These are phyloP conservation scores for Kudoa iwatai DNA, from an alignment of 30 jellyfish, hydroid and myxozoan species.

Conservation along the genomic window DNA sequence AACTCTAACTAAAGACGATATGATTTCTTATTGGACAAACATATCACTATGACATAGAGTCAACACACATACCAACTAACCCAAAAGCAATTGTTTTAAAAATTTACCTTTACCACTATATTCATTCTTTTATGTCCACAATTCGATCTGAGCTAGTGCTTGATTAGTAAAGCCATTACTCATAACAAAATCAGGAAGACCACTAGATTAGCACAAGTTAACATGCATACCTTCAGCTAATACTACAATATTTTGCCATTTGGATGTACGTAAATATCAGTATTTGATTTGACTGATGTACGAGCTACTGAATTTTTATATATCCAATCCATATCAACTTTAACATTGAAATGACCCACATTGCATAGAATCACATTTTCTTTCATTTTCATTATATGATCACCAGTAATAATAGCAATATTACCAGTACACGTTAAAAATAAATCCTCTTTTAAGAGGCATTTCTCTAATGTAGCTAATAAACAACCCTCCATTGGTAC, in stretches of 20 bases:
- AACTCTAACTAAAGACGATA: too few species aligned
- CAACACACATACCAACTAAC: too few species aligned
- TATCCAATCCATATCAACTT: conserved; percentile 47
- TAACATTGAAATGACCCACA: conserved; percentile 79
- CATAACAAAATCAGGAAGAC: conserved; percentile 88
- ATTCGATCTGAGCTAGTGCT: conserved; percentile 48
- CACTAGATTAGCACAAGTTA: conserved; percentile 78
- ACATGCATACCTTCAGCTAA: conserved; percentile 83
- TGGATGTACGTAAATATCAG: conserved; percentile 37
- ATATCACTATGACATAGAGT: too few species aligned
- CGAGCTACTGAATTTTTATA: conserved; percentile 4
- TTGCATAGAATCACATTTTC: conserved; percentile 75
- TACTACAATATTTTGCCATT: conserved; percentile 31
- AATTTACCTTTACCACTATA: too few species aligned
- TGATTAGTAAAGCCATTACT: conserved; percentile 58
- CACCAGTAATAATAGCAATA: neutral
- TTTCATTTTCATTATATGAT: conserved; percentile 7
- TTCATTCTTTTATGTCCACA: too few species aligned
- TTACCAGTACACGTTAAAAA: neutral
- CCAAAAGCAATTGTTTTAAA: too few species aligned
- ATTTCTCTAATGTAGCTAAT: neutral
- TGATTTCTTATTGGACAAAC: too few species aligned
- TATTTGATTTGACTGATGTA: conserved; percentile 2
- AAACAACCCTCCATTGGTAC: neutral
- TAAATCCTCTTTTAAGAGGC: neutral